Evolutionary conservation across 2,888 invertebrate genomes (phyloP).

Genomic region (Phyllotreta striolata): DNA sequence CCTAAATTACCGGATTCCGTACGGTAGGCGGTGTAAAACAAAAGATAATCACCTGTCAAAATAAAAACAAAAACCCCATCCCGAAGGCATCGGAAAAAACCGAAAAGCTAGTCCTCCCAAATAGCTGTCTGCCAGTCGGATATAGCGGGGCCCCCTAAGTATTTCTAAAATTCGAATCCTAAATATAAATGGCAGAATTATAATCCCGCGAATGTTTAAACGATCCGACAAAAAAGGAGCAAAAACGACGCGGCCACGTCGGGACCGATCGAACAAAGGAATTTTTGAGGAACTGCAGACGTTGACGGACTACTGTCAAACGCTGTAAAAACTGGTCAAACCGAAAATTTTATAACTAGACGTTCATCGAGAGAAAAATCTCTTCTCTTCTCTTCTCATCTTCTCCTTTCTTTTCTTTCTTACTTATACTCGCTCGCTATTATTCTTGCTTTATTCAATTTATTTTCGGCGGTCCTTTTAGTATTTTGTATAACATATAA

Average conservation of each 20-base stretch:
- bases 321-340: constrained; percentile 48
- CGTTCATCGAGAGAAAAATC: constrained; percentile 20
- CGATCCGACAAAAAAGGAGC: constrained; percentile 36
- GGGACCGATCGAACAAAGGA: constrained; percentile 52
- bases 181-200: constrained; percentile 57
- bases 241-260: constrained; percentile 41
- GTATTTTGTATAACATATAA: too few species aligned
- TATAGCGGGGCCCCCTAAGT: constrained; percentile 43
- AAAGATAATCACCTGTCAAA: constrained; percentile 44
- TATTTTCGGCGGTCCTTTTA: too few species aligned
- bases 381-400: too few species aligned
- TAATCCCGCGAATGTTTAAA: constrained; percentile 50
- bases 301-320: constrained; percentile 56
- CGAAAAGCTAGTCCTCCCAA: constrained; percentile 39
- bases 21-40: constrained; percentile 38
- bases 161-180: constrained; percentile 54
- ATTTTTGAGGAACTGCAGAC: constrained; percentile 57
- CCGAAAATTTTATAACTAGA: constrained; percentile 43
- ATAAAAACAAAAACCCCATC: constrained; percentile 45
- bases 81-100: constrained; percentile 37
- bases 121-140: constrained; percentile 43
- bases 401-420: too few species aligned
- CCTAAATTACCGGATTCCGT: constrained; percentile 25
- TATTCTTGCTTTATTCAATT: too few species aligned
- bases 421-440: too few species aligned